Evolutionary conservation across 2,888 invertebrate species (phyloP), one percentile per base, ranked within the genome.

Genomic region (Dermolepida albohirtum): DNA sequence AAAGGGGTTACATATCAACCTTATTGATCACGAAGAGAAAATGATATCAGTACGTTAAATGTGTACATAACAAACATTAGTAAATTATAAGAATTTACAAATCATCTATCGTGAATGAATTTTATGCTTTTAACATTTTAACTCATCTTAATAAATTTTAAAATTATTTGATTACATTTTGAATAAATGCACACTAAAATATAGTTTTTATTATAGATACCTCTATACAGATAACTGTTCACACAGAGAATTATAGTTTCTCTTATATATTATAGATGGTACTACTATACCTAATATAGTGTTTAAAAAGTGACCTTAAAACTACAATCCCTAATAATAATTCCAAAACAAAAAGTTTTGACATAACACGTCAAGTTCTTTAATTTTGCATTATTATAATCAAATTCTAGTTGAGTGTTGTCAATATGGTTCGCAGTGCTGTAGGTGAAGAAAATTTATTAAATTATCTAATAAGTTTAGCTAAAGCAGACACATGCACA

Each of bases 401-500:
- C 22, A 69, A 69, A 69, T 66, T 69, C 66, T 54, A 69, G 65
- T 66, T 57, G 47, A 54, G 57, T 57, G 17, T 63, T 43, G 57
- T 55, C 40, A 75, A 70, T 73, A 92, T 92, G 91, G 89, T 90
- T 74, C 88, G 91, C 80, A 89, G 87, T 71, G 88, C 91, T 64
- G 86, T 89, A 77, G 89, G 91, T 17, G 91, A 91, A 73, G 90
- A 91, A 80, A 84, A 86, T 80, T 87, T 91, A 70, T 85, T 90
- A 73, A 86, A 87, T 74, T 92, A 93, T 83, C 83, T 93, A 74
- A 85, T 87, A 73, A 87, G 88, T 74, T 87, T 91, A 78, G 87
- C 88, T 10, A 86, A 87, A 68, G 84, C 88, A 71, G 88, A 90
- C 78, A 85, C 84, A 74, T 89, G 89, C 78, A 88, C 88, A 44